These are phyloP conservation scores for Rhincodon typus DNA, from an alignment of 2,797 vertebrate species.

Conservation along the genomic window DNA sequence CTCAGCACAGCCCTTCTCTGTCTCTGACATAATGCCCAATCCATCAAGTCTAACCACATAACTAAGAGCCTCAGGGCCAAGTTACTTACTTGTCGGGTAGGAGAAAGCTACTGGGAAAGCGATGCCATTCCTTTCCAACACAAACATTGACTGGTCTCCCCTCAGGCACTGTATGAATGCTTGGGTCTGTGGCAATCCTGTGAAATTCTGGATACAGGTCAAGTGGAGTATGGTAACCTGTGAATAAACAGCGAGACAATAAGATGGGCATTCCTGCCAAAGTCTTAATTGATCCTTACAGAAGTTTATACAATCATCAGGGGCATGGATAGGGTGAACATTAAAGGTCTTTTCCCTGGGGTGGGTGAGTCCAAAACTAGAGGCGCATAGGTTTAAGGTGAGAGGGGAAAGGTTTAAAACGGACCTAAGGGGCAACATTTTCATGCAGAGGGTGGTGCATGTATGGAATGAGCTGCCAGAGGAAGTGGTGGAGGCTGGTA, in stretches of 20 bases:
- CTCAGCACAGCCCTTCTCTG: neutral
- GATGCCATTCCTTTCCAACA: conserved; percentile 95
- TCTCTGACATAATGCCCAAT: too few species aligned
- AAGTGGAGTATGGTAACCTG: conserved; percentile 91
- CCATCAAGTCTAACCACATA: neutral
- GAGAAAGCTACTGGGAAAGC: conserved; percentile 94
- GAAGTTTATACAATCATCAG: too few species aligned
- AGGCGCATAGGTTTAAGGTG: too few species aligned
- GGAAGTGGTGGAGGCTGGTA: too few species aligned
- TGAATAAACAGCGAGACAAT: neutral
- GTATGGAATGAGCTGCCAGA: too few species aligned
- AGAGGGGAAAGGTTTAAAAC: too few species aligned
- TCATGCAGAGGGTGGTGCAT: too few species aligned
- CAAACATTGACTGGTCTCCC: conserved; percentile 79
- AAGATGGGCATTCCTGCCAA: neutral
- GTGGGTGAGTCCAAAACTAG: too few species aligned
- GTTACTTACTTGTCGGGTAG: conserved; percentile 80
- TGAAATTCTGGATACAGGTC: conserved; percentile 95
- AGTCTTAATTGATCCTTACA: neutral
- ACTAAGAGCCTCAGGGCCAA: neutral
- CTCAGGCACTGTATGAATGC: conserved; percentile 76
- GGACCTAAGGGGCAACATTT: too few species aligned
- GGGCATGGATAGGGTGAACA: too few species aligned
- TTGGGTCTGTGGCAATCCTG: conserved; percentile 80
- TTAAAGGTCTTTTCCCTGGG: too few species aligned